Evolutionary conservation across 1,140 invertebrate genomes (phyloP), one percentile per base, ranked within the genome.

Genomic region (Solen grandis): DNA sequence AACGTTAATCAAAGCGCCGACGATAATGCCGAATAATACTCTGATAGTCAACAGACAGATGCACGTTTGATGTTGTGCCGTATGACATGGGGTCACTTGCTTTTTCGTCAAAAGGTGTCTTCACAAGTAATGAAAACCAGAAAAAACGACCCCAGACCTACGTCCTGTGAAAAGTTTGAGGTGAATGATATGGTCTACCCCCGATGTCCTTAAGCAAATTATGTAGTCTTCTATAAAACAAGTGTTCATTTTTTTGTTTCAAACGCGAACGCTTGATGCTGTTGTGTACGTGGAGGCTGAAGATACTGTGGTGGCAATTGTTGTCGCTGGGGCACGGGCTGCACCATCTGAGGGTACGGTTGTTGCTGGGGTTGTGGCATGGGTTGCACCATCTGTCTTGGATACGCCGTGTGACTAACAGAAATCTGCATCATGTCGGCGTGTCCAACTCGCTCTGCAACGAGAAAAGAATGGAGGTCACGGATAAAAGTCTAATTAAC

Each of bases 371-470:
- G 75, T 50, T 57, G 50, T 14, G 46, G n/a, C 5, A 19, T 14
- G n/a, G 35, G 25, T 8, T 8, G 8, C 19, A 46, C 41, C 8
- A 19, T 8, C 8, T 8, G 8, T 10, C 8, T 10, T 46, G 75
- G 63, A 38, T 78, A 78, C 13, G 75, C 63, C 65, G 59, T 55
- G 65, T 78, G 65, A 69, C 75, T 78, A 13, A 78, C 55, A 4
- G 75, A 78, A 0, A 78, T 57, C 65, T 78, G 75, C 75, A 78
- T 78, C 75, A 78, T 78, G 63, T 78, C 75, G 8, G 75, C 75
- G 29, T 69, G 60, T 29, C 75, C 75, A 2, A 68, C 62, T 5
- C 13, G 16, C 27, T 29, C 74, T 77, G 63, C 3, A 66, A 65
- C 25, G 38, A 19, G 8, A 57, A 70, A 1, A 25, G n/a, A 2